These are phyloP conservation scores for Lepus oiostolus DNA, from an alignment of 2,797 vertebrate genomes.

Conservation along the genomic window DNA sequence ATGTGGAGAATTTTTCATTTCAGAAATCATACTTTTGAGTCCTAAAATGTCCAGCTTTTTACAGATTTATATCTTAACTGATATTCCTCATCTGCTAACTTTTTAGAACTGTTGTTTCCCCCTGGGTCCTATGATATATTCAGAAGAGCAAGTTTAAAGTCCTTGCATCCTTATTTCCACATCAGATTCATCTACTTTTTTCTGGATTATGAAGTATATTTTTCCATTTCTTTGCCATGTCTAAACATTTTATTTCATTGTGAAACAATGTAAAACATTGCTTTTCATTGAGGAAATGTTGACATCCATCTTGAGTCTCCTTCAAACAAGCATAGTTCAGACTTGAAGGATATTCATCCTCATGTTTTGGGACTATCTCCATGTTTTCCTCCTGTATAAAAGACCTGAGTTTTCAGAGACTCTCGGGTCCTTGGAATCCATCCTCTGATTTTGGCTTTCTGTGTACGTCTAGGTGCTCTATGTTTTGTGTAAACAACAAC, in stretches of 20 bases:
- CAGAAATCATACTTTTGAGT: slow-evolving; percentile 18
- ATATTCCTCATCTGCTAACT: neutral
- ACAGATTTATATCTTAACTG: neutral
- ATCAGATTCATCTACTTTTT: neutral
- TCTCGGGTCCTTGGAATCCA: neutral
- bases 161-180: neutral
- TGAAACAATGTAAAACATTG: neutral
- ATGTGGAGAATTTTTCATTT: slow-evolving; percentile 23
- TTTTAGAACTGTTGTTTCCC: neutral
- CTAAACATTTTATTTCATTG: neutral
- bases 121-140: neutral
- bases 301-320: neutral
- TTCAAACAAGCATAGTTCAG: neutral
- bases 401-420: slow-evolving; percentile 7
- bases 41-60: slow-evolving; percentile 20
- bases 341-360: neutral
- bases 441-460: neutral
- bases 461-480: neutral
- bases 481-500: neutral
- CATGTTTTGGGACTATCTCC: neutral
- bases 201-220: neutral
- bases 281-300: slow-evolving; percentile 1
- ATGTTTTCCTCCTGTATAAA: neutral
- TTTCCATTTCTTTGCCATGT: neutral
- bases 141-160: slow-evolving; percentile 19